A percentile compares a stretch with the other conserved stretches of the same genome.
These are phyloP conservation scores for Corythucha ciliata DNA, from an alignment of 2,888 invertebrate species.

Conservation along the genomic window DNA sequence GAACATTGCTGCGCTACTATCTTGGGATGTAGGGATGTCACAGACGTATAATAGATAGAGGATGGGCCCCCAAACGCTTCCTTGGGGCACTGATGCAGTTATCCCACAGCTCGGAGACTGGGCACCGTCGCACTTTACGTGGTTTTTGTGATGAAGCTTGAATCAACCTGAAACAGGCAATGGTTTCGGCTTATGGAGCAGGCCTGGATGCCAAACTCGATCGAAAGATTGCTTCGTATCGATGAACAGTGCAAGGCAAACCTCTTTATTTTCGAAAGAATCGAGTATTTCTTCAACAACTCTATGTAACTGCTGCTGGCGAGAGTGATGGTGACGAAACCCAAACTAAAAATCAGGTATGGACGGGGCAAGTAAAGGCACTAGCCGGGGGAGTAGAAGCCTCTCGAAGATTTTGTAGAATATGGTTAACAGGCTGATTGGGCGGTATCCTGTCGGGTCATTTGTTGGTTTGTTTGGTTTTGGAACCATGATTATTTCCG, in stretches of 20 bases:
- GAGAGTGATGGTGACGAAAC: neutral
- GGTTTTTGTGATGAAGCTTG: no score
- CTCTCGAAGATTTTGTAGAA: neutral
- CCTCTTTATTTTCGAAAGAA: neutral
- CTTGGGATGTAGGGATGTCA: neutral
- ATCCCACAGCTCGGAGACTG: neutral
- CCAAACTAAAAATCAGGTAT: conserved; percentile 3
- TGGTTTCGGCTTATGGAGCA: neutral
- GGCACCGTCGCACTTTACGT: conserved; percentile 1
- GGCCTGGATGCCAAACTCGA: no score
- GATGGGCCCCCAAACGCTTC: conserved; percentile 14
- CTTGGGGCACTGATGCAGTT: conserved; percentile 6
- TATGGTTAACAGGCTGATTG: neutral
- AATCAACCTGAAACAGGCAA: neutral
- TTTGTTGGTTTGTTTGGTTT: conserved; percentile 1
- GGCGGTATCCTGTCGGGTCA: neutral
- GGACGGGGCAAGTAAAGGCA: neutral
- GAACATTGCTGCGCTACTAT: conserved; percentile 7
- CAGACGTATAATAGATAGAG: conserved; percentile 9
- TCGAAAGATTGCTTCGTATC: no score
- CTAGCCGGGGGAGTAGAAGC: neutral
- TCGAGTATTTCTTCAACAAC: conserved; percentile 3
- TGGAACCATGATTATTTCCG: conserved; percentile 6
- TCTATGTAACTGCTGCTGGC: conserved; percentile 2
- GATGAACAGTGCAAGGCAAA: no score